Conservation (phyloP, 92 coral and sea anemone genomes). For the Blastomussa wellsi region DNA sequence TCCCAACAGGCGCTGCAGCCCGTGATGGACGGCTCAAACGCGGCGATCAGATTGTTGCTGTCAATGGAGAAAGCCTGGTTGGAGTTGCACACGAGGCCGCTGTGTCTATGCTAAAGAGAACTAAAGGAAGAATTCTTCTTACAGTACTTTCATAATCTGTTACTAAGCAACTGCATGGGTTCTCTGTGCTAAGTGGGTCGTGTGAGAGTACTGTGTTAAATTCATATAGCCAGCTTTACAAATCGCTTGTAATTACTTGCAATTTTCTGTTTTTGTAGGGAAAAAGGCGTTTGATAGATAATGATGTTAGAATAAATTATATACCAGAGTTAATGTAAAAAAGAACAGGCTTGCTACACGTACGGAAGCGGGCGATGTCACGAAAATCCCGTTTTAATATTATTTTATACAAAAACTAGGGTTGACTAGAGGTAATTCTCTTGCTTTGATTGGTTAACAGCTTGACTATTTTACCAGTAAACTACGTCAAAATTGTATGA, state of each 20-base stretch:
- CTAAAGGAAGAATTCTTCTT: slow-evolving; percentile 86
- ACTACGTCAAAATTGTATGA: not conserved
- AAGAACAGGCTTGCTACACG: no score
- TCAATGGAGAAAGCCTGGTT: slow-evolving; percentile 90
- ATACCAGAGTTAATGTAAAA: no score
- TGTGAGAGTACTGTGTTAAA: not conserved
- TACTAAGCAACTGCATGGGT: not conserved
- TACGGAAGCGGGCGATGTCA: no score
- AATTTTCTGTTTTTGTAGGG: not conserved
- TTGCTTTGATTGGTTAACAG: not conserved
- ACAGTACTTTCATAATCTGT: slow-evolving; percentile 62
- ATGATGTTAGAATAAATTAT: no score
- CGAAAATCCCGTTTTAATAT: not conserved
- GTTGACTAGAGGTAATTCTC: not conserved
- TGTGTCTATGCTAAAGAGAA: slow-evolving; percentile 88
- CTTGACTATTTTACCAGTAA: not conserved
- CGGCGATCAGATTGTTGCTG: slow-evolving; percentile 97
- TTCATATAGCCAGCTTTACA: not conserved
- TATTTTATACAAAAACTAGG: not conserved
- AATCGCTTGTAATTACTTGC: not conserved
- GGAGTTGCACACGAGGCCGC: slow-evolving; percentile 96
- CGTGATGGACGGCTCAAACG: slow-evolving; percentile 94
- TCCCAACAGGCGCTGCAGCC: slow-evolving; percentile 99
- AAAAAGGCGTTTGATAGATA: no score
- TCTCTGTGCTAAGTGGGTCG: not conserved